These are phyloP conservation scores for Tupiocoris notatus DNA, from an alignment of 2,888 invertebrate genomes.

Conservation along the genomic window DNA sequence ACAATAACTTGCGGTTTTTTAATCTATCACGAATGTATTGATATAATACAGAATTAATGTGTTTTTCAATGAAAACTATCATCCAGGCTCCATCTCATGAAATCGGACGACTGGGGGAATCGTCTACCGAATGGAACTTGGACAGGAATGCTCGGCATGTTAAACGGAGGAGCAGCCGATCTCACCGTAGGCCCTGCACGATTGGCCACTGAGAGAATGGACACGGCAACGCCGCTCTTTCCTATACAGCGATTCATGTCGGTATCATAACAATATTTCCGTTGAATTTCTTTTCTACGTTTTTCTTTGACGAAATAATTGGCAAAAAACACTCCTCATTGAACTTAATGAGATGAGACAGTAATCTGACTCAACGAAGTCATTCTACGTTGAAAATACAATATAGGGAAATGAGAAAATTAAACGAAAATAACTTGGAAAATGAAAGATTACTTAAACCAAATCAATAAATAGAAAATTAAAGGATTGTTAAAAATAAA, in stretches of 20 bases:
- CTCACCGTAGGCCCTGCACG: background rate
- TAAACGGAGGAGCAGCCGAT: background rate
- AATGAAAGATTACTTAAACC: too few relatives aligned
- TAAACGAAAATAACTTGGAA: too few relatives aligned
- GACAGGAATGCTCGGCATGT: conserved; percentile 14
- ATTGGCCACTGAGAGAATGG: background rate
- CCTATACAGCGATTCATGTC: conserved; percentile 7
- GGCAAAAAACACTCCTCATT: too few relatives aligned
- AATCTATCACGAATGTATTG: too few relatives aligned
- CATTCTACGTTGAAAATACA: too few relatives aligned
- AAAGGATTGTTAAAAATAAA: too few relatives aligned
- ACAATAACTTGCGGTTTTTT: too few relatives aligned
- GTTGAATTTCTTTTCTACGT: background rate
- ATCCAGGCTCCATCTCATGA: conserved; percentile 3
- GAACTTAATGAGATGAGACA: too few relatives aligned
- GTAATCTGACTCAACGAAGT: too few relatives aligned
- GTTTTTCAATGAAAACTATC: background rate
- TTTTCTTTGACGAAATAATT: too few relatives aligned
- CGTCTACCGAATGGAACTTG: background rate
- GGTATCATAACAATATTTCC: background rate
- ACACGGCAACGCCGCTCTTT: background rate
- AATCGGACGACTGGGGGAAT: conserved; percentile 14
- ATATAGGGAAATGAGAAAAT: too few relatives aligned
- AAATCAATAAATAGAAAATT: too few relatives aligned
- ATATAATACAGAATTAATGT: background rate